A percentile compares a stretch with the other conserved stretches of the same genome.
Conservation (phyloP, 2,797 vertebrate species). For the Dipus sagitta region DNA sequence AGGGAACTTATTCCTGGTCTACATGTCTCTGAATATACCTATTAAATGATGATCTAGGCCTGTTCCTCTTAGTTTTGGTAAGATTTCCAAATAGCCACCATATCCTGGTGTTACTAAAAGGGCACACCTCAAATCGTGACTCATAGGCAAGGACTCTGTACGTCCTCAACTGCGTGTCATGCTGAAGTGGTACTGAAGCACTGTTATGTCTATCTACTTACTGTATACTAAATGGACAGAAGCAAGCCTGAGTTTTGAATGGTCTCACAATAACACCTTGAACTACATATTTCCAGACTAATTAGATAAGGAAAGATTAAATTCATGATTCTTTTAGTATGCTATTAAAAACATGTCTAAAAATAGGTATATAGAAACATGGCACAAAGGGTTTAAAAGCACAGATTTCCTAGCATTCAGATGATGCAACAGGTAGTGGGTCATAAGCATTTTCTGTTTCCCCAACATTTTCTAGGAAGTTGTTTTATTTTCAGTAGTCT, state of each 20-base stretch:
- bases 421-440: background rate
- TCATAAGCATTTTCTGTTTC: constrained; percentile 30
- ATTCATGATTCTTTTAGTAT: constrained; percentile 44
- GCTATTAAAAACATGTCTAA: constrained; percentile 9
- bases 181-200: background rate
- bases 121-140: background rate
- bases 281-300: constrained; percentile 24
- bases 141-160: background rate
- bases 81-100: constrained; percentile 44
- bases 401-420: constrained; percentile 42
- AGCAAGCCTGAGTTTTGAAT: constrained; percentile 60
- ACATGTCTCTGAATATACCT: background rate
- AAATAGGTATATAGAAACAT: constrained; percentile 40
- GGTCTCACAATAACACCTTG: constrained; percentile 28
- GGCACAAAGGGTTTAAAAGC: constrained; percentile 61
- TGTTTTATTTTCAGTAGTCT: constrained; percentile 52
- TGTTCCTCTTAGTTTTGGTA: background rate
- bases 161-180: background rate
- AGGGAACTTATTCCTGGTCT: constrained; percentile 9
- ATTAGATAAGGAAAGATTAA: constrained; percentile 37
- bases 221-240: background rate
- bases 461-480: constrained; percentile 15
- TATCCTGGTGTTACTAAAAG: constrained; percentile 17
- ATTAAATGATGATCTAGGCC: constrained; percentile 8
- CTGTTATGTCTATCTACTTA: background rate